A percentile compares a stretch with the other conserved stretches of the same genome.
These are phyloP conservation scores for Amblyjoppa proteus DNA, from an alignment of 2,888 invertebrate genomes.

Conservation along the genomic window DNA sequence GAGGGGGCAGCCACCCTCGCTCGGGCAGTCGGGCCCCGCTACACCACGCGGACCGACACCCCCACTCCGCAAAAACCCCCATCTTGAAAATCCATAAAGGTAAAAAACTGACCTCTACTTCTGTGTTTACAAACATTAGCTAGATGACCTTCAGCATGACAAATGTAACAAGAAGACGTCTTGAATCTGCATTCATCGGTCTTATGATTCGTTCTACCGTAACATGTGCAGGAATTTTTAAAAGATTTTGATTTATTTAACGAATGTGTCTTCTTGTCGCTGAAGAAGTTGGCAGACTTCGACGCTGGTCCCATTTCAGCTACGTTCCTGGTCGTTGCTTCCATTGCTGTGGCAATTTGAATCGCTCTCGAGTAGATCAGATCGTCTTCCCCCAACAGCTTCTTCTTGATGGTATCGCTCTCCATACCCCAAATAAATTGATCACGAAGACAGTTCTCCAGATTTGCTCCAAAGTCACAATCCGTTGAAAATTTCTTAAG, in stretches of 20 bases:
- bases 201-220: conserved; percentile 39
- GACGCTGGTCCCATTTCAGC: conserved; percentile 36
- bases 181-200: conserved; percentile 30
- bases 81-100: no score
- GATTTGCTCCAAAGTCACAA: conserved; percentile 57
- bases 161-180: conserved; percentile 31
- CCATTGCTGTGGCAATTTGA: background rate
- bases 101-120: no score
- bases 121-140: no score
- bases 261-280: background rate
- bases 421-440: conserved; percentile 63
- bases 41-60: no score
- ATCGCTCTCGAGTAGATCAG: background rate
- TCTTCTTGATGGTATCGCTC: conserved; percentile 51
- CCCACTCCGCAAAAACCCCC: no score
- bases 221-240: conserved; percentile 27
- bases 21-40: no score
- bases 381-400: conserved; percentile 51
- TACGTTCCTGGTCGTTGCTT: conserved; percentile 48
- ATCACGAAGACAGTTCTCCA: conserved; percentile 46
- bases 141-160: conserved; percentile 23
- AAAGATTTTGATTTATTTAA: conserved; percentile 4
- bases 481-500: conserved; percentile 57
- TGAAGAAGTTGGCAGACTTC: conserved; percentile 9
- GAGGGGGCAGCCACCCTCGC: no score